These are phyloP conservation scores for Dermatemys mawii DNA, from an alignment of 2,113 vertebrate genomes.

Conservation along the genomic window DNA sequence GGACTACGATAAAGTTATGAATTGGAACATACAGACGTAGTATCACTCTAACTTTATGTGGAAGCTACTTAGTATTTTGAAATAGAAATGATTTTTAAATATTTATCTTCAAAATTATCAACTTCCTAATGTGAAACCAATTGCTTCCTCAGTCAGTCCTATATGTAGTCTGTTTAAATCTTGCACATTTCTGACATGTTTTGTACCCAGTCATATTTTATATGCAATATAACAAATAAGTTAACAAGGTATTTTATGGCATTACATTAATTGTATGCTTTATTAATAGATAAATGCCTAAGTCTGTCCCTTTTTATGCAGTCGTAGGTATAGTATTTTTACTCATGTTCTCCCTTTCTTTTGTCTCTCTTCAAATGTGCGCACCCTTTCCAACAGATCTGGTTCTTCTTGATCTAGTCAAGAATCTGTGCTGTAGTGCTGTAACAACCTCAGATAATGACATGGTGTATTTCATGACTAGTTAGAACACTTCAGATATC, in stretches of 20 bases:
- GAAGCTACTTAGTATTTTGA: constrained; percentile 15
- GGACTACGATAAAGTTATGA: constrained; percentile 93
- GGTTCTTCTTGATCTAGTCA: not conserved
- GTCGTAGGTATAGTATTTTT: not conserved
- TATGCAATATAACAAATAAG: not conserved
- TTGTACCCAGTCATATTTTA: not conserved
- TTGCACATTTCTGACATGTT: not conserved
- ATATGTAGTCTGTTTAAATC: not conserved
- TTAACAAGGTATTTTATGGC: not conserved
- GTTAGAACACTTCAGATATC: too few species aligned
- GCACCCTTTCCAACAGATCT: not conserved
- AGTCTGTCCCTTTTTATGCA: not conserved
- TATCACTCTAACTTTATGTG: constrained; percentile 3
- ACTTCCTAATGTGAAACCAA: constrained; percentile 20
- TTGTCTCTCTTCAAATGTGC: not conserved
- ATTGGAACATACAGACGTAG: constrained; percentile 87
- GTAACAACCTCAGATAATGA: not conserved
- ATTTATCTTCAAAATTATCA: constrained; percentile 59
- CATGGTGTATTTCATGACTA: not conserved
- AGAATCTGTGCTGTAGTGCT: not conserved
- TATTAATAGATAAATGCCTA: not conserved
- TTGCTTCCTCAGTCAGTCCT: not conserved
- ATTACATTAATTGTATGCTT: not conserved
- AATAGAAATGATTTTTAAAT: constrained; percentile 32
- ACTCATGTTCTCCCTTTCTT: not conserved